Conservation (phyloP, 2,888 invertebrate species). For the Cheilosia scutellata region DNA sequence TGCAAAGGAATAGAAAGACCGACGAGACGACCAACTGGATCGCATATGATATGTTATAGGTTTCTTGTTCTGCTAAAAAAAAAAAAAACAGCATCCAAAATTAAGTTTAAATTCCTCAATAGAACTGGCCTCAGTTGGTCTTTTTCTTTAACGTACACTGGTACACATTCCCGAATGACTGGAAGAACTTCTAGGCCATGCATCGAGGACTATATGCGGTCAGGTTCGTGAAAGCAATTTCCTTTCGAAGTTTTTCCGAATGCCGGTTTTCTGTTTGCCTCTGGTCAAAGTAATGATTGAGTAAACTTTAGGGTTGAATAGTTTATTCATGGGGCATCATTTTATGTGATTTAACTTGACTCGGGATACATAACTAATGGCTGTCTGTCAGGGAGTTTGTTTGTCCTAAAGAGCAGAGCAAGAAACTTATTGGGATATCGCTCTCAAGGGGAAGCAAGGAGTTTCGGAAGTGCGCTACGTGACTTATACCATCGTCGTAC, state of each 20-base stretch:
- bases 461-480: slow-evolving; percentile 57
- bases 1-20: neutral
- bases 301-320: slow-evolving; percentile 74
- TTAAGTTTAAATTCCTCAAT: slow-evolving; percentile 51
- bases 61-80: slow-evolving; percentile 6
- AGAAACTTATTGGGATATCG: slow-evolving; percentile 43
- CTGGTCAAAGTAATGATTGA: slow-evolving; percentile 74
- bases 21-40: slow-evolving; percentile 17
- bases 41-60: slow-evolving; percentile 53
- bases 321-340: slow-evolving; percentile 74
- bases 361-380: slow-evolving; percentile 72
- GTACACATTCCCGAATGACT: neutral
- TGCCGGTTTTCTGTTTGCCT: slow-evolving; percentile 57
- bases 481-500: slow-evolving; percentile 35
- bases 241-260: slow-evolving; percentile 37
- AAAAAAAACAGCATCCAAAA: slow-evolving; percentile 11
- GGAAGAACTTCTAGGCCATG: no score
- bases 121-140: slow-evolving; percentile 12
- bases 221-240: slow-evolving; percentile 71
- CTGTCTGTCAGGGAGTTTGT: slow-evolving; percentile 57
- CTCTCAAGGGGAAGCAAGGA: slow-evolving; percentile 49
- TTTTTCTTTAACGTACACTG: neutral
- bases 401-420: slow-evolving; percentile 16
- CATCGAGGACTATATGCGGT: slow-evolving; percentile 35
- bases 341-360: slow-evolving; percentile 74